Evolutionary conservation across 2,113 vertebrate species (phyloP), one percentile per base, ranked within the genome.

Genomic region (Labrus mixtus): DNA sequence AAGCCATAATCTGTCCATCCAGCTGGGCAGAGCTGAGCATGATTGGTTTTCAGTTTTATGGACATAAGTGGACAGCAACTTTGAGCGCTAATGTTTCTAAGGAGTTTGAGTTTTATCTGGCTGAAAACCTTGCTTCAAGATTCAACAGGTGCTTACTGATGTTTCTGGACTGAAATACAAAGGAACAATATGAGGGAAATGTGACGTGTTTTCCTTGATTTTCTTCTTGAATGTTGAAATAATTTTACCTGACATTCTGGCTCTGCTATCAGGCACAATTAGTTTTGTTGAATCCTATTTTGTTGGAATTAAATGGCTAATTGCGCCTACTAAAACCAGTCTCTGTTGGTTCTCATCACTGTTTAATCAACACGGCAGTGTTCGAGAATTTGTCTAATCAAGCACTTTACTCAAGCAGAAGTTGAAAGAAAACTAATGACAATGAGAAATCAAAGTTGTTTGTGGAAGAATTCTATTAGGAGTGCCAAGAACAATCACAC

Each of bases 331-430:
- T 75, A 56, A 72, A 72, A 54, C 76, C 17, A 61, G 55, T 64
- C 74, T 85, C 57, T 82, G 61, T 88, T 81, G 54, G 6, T 71
- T 45, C 39, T 84, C 60, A 85, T 86, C 46, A 2, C 68, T 50
- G 45, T 76, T 86, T 79, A 87, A 89, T 90, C 65, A 68, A 43
- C 20, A 12, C 16, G 12, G 29, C 76, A 22, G 59, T 17, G 16
- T 73, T 13, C 9, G 58, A 19, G 4, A 78, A 20, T 50, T 33
- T 66, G 73, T 81, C 72, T 55, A 83, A 73, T 87, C 37, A 66
- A 55, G 67, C 45, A 5, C 55, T 71, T 64, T 45, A 29, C 56
- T 75, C 22, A 58, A 68, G 64, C 74, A 71, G 74, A 80, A 79
- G 48, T 53, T 72, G 43, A 58, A 69, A 68, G 39, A 29, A 29